Evolutionary conservation across 2,888 invertebrate genomes (phyloP), one percentile per base, ranked within the genome.

Genomic region (Phengaris arion): DNA sequence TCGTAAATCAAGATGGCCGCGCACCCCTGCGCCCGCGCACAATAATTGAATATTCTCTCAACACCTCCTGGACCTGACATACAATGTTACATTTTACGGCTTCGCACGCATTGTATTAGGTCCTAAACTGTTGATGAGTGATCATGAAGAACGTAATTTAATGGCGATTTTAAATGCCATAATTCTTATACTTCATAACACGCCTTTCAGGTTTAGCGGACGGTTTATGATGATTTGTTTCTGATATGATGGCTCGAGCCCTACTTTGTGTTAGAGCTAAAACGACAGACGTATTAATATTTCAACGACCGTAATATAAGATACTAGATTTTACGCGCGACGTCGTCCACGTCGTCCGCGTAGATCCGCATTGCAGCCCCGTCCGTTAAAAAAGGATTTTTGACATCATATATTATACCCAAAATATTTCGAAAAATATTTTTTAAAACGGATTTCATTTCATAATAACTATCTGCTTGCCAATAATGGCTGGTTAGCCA

Each of bases 31-130:
- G 91, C 87, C 87, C 82, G 91, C 84, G 90, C 90, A 87, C 85
- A 84, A 90, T 92, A 93, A 93, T 93, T 93, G 93, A 93, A 93
- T 93, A 93, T 93, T 85, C 91, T 90, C 92, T 93, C 93, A 93
- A 93, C 93, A 93, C 93, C 93, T 93, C 85, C 86, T 78, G 84
- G 79, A 86, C 83, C 85, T 84, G 83, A 81, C 81, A 85, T 92
- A 93, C 93, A 93, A 90, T 92, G 93, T 93, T 89, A 88, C 85
- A 78, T 88, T 92, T 93, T 92, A 93, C 87, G 84, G 84, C 90
- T 85, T 81, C 81, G 79, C 86, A 81, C 84, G 86, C 87, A 93
- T 92, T 93, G 91, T 92, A 92, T 93, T 92, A 93, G 91, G 87
- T 85, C 87, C 92, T 92, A 92, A 93, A 91, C 91, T 89, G 88